Base-by-base conservation (phyloP, 2,888 invertebrate genomes). In the Hydroisotoma schaefferi region DNA sequence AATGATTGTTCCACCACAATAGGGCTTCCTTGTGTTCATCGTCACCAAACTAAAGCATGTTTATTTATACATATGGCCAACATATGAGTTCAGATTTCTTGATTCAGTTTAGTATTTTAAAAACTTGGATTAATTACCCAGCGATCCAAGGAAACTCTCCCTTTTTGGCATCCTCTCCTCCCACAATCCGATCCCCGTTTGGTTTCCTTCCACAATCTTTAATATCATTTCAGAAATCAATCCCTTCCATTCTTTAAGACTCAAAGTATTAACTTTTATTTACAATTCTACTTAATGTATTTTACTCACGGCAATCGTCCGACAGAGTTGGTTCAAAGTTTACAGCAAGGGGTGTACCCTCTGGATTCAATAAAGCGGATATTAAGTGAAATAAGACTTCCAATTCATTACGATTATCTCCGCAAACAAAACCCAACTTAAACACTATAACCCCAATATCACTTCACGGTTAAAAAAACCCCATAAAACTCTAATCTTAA, bases 81-180 rank as follows among this genome's bases (percentile, higher is more conserved):
- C 8, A 33, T 15, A 33, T 8, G 33, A 33, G 33, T 33, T 15
- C 33, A 33, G 8, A 33, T 15, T 33, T 33, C 8, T 10, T 15
- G 33, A 33, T 33, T 33, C 15, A 33, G 8, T 40, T 40, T 10
- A 40, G 5, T 18, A 15, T 40, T 40, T 40, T 40, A 10, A 49
- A 12, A 49, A 49, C 28, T 33, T 8, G 12, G 33, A 33, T 10
- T 10, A 33, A 46, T 46, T 49, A 23, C 12, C 60, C 64, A 1
- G 59, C 63, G 27, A 70, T 66, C 70, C 70, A 69, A 1, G 65
- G 68, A 47, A 68, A 65, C 46, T 68, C 67, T 28, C 59, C 58
- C 40, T 40, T 54, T 18, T 22, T 59, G 6, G 70, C 66, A 44
- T 67, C 57, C 22, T 61, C 66, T 4, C 70, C 70, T 5, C 65